A percentile compares a stretch with the other conserved stretches of the same genome.
Evolutionary conservation across 2,113 vertebrate genomes (phyloP).

Genomic region (Myocastor coypus): DNA sequence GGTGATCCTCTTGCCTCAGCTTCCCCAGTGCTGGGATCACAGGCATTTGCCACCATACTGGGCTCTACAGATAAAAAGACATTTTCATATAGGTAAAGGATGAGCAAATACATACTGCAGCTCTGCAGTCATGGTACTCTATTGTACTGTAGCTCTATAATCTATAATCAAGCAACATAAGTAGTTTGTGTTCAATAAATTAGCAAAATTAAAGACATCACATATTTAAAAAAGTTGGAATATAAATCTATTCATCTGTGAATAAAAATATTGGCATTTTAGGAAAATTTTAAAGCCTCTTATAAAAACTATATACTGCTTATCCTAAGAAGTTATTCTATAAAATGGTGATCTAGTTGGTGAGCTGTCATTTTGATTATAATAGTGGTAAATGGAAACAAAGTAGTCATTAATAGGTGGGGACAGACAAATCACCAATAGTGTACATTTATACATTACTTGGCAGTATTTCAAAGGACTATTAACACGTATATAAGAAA

Average conservation of each 20-base stretch:
- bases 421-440: not conserved
- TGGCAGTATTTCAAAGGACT: not conserved
- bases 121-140: not conserved
- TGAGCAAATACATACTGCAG: not conserved
- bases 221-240: not conserved
- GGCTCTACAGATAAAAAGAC: not conserved
- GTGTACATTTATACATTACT: not conserved
- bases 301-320: slow-evolving; percentile 38
- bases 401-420: not conserved
- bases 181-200: not conserved
- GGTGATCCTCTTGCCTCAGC: not conserved
- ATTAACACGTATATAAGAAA: not conserved
- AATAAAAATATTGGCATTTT: slow-evolving; percentile 14
- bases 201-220: slow-evolving; percentile 9
- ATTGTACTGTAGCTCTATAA: not conserved
- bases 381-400: not conserved
- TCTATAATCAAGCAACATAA: not conserved
- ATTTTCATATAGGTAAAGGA: slow-evolving; percentile 19
- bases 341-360: not conserved
- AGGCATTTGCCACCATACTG: not conserved
- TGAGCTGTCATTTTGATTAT: not conserved
- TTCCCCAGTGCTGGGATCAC: not conserved
- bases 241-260: not conserved
- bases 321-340: slow-evolving; percentile 41
- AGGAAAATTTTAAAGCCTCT: not conserved